Evolutionary conservation across 2,888 invertebrate species (phyloP).

Genomic region (Seira sanloemensis): DNA sequence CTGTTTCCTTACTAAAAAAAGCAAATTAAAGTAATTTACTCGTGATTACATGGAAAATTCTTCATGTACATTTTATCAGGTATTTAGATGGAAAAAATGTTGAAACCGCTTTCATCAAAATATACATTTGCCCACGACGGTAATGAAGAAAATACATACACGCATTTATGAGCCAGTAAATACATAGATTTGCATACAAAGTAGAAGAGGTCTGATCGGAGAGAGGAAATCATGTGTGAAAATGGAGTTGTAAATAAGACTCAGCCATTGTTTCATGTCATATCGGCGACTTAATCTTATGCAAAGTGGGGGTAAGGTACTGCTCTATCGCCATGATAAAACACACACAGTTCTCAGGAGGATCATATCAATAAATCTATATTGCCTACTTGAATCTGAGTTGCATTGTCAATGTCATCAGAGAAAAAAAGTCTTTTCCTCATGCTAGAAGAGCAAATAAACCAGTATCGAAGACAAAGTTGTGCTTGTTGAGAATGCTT

Average conservation of each 20-base stretch:
- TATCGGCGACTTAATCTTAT: too few relatives aligned
- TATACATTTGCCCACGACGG: not conserved
- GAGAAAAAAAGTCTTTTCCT: not conserved
- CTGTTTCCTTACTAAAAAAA: conserved; percentile 6
- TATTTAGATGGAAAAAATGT: not conserved
- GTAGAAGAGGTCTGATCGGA: not conserved
- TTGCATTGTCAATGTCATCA: not conserved
- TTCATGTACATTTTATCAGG: not conserved
- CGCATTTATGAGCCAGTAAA: too few relatives aligned
- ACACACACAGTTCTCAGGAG: too few relatives aligned
- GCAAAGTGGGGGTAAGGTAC: too few relatives aligned
- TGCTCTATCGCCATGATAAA: too few relatives aligned
- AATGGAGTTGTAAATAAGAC: not conserved
- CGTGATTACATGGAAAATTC: conserved; percentile 6
- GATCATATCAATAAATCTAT: not conserved
- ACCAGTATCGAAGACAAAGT: too few relatives aligned
- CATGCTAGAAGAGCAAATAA: too few relatives aligned
- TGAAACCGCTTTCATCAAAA: not conserved
- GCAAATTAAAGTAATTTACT: conserved; percentile 1
- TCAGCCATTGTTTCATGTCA: too few relatives aligned
- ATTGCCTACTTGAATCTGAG: not conserved
- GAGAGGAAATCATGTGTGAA: conserved; percentile 12
- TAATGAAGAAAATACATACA: not conserved
- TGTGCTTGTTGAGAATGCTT: too few relatives aligned
- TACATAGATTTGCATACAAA: not conserved